Evolutionary conservation across 2,797 vertebrate genomes (phyloP), one percentile per base, ranked within the genome.

Genomic region (Gobio occitaniae): DNA sequence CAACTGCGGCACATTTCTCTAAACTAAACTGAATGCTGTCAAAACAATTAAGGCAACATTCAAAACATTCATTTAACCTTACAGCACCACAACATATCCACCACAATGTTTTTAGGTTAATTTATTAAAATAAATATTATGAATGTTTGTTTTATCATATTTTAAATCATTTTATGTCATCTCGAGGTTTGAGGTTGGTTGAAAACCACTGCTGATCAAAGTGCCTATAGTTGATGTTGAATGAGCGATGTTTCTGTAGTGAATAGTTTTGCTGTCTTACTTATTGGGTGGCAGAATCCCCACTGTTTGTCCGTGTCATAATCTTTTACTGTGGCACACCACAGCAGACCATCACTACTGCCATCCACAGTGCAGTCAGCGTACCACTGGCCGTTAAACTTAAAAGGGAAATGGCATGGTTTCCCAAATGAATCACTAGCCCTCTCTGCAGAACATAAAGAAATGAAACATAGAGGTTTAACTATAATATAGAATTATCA

Each of bases 381-480:
- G 0, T 96, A 97, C 97, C 97, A 98, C 78, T 96, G 96, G 4
- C 91, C 86, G 0, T 0, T 0, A 86, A 93, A 99, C 89, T 95
- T 96, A 88, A 99, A 99, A 21, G 98, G 98, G 89, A 99, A 98
- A 56, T 96, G 95, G 90, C 98, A 99, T 3, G 96, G 93, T 2
- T 82, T 92, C 85, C 98, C 98, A 1, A 96, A 96, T 3, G 93
- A 89, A 89, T 99, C 99, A 74, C 98, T 96, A 92, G 97, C 97
- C 75, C 94, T 89, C 91, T 96, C 98, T 99, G 91, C 76, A 82
- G 15, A 74, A 75, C 61, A 47, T 12, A 68, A 19, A 19, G 0
- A 3, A 75, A 69, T 69, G 0, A 25, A 25, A 56, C 38, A 44
- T 17, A 80, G 6, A 6, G 38, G 56, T 69, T 41, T 19, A 38